These are phyloP conservation scores for Neodiprion fabricii DNA, from an alignment of 1,140 invertebrate genomes.

Conservation along the genomic window DNA sequence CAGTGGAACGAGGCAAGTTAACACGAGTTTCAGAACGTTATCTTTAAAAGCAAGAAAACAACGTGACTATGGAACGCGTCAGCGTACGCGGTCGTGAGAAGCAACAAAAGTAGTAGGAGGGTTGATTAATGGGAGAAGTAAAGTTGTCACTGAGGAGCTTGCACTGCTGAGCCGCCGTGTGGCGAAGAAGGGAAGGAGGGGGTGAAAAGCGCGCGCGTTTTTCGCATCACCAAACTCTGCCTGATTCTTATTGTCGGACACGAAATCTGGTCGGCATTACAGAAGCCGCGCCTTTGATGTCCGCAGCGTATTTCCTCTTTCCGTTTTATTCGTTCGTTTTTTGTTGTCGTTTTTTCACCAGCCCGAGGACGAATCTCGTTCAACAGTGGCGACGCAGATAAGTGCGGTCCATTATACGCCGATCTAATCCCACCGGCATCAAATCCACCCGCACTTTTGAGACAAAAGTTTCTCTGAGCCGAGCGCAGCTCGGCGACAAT, in stretches of 20 bases:
- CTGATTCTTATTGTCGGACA: slow-evolving; percentile 41
- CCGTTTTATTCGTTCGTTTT: no score
- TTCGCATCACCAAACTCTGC: slow-evolving; percentile 31
- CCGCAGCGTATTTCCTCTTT: no score
- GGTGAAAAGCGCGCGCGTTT: neutral
- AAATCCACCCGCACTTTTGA: neutral
- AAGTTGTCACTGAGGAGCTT: slow-evolving; percentile 48
- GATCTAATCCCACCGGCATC: neutral
- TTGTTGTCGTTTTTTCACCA: neutral
- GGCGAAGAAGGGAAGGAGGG: no score
- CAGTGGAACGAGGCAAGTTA: neutral
- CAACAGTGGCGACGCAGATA: no score
- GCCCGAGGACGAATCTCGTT: neutral
- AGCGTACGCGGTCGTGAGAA: slow-evolving; percentile 4
- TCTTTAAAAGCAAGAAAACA: slow-evolving; percentile 53
- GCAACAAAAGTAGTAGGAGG: slow-evolving; percentile 46
- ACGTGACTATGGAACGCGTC: slow-evolving; percentile 43
- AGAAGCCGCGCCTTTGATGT: no score
- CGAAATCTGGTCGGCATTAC: slow-evolving; percentile 35
- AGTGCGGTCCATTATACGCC: neutral
- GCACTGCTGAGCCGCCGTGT: slow-evolving; percentile 16
- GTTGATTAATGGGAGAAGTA: slow-evolving; percentile 56
- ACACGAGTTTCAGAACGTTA: slow-evolving; percentile 34
- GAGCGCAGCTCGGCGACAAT: neutral
- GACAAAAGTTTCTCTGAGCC: neutral